Conservation (phyloP, 2,113 vertebrate genomes). For the Acanthisitta chloris region DNA sequence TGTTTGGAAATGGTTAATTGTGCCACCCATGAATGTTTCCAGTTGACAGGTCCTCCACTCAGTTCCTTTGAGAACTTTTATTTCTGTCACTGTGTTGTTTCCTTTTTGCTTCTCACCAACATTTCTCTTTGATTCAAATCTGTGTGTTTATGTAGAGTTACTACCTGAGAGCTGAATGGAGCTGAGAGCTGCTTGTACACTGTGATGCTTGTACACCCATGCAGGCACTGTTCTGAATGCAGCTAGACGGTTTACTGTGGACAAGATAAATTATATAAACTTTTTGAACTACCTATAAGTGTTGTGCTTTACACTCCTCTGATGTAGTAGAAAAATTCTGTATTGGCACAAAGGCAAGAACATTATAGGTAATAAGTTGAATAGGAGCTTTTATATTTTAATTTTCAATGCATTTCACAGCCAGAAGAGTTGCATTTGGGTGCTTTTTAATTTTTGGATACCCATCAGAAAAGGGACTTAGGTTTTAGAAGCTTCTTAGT, state of each 20-base stretch:
- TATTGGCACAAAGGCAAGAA: not conserved
- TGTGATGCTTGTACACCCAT: not conserved
- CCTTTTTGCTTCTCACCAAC: not conserved
- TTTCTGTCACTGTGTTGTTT: not conserved
- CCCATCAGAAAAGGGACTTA: not conserved
- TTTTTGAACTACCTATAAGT: not conserved
- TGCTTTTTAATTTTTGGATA: not conserved
- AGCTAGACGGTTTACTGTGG: not conserved
- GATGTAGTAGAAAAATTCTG: not conserved
- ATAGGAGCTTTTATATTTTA: not conserved
- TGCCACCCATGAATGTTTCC: not conserved
- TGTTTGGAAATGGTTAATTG: not conserved
- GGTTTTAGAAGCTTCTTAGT: not conserved
- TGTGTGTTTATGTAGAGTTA: not conserved
- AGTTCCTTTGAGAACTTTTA: not conserved
- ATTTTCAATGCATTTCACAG: not conserved
- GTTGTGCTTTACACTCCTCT: not conserved
- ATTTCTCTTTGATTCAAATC: not conserved
- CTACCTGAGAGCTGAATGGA: not conserved
- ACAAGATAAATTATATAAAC: not conserved
- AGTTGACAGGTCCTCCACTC: not conserved
- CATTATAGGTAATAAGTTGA: not conserved
- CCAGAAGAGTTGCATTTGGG: not conserved
- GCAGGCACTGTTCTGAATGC: not conserved
- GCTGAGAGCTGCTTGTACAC: not conserved